phyloP scores from a whole-genome alignment of 2,113 vertebrate genomes.

The Corythoichthys haematopterus region DNA sequence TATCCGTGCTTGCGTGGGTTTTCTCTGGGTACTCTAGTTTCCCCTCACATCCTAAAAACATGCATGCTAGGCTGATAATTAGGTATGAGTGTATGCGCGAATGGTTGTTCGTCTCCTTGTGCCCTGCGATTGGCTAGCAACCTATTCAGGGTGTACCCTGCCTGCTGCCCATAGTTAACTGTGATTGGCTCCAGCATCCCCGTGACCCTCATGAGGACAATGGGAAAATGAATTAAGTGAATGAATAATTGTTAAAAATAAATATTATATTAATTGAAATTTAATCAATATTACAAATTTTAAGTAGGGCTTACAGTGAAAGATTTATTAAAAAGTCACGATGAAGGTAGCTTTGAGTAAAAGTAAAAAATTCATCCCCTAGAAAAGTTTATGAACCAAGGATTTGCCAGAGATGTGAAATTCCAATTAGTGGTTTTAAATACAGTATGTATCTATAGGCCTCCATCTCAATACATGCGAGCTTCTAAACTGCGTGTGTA shows the following conservation, averaged over 20 bases:
- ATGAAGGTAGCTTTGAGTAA: conserved; percentile 56
- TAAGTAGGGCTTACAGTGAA: conserved; percentile 5
- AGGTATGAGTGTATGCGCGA: too few relatives aligned
- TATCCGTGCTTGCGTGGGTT: too few relatives aligned
- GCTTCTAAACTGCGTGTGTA: conserved; percentile 37
- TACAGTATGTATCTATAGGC: conserved; percentile 14
- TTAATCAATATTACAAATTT: not conserved
- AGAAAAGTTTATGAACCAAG: conserved; percentile 58
- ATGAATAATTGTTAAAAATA: not conserved
- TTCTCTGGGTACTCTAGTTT: too few relatives aligned
- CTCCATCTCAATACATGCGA: conserved; percentile 68
- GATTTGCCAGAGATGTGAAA: conserved; percentile 47
- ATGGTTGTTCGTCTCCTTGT: too few relatives aligned
- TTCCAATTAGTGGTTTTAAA: conserved; percentile 64
- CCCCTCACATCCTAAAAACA: too few relatives aligned
- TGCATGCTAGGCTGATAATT: too few relatives aligned
- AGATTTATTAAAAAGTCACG: conserved; percentile 29
- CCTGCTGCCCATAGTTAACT: too few relatives aligned
- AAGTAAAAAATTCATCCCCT: conserved; percentile 48
- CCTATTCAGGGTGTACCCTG: too few relatives aligned
- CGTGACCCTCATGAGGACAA: too few relatives aligned
- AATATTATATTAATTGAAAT: not conserved
- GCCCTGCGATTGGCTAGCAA: too few relatives aligned
- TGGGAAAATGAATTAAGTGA: not conserved
- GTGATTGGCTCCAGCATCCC: too few relatives aligned